Evolutionary conservation across 64 coral and sea anemone species (phyloP), one percentile per base, ranked within the genome.

Genomic region (Montipora efflorescens): DNA sequence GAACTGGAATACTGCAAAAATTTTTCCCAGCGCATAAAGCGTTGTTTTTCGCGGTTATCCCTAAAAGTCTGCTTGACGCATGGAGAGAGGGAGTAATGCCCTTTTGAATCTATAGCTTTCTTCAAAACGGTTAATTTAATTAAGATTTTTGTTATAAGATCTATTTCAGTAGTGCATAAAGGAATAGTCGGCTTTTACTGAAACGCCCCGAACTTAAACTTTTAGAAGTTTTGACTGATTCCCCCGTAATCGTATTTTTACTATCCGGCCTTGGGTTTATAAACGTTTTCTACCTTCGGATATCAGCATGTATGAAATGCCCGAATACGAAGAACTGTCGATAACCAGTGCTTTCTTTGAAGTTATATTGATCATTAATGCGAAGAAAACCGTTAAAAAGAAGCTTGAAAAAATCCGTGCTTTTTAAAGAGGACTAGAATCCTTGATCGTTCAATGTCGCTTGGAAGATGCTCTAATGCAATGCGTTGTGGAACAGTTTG

Each of bases 111-210:
- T 71, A 15, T 15, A 71, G 19, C 18, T 71, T 23, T 22, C 14
- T 21, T 71, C 68, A 20, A 71, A 71, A 71, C 20, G 68, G 68
- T 71, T 71, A 71, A 71, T 23, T 71, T 71, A 71, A 71, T 71
- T 71, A 71, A 23, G 18, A 15, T 71, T 15, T 20, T 71, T 4
- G 20, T 18, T 15, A 71, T 9, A 15, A 23, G 68, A 71, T 21
- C 5, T 71, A 20, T 20, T 71, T 21, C 68, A 71, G 21, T 19
- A 71, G 21, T 71, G 68, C 18, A 71, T 71, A 15, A 3, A 9
- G 21, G 68, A 20, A 71, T 21, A 71, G 20, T 23, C 14, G 68
- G 4, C 10, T 71, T 71, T 21, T 5, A 7, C n/a, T 64, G 61
- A 64, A 64, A 14, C 13, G 61, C 13, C 13, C 14, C 61, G 61